These are phyloP conservation scores for Heliconius eleuchia DNA, from an alignment of 1,140 invertebrate genomes.

Conservation along the genomic window DNA sequence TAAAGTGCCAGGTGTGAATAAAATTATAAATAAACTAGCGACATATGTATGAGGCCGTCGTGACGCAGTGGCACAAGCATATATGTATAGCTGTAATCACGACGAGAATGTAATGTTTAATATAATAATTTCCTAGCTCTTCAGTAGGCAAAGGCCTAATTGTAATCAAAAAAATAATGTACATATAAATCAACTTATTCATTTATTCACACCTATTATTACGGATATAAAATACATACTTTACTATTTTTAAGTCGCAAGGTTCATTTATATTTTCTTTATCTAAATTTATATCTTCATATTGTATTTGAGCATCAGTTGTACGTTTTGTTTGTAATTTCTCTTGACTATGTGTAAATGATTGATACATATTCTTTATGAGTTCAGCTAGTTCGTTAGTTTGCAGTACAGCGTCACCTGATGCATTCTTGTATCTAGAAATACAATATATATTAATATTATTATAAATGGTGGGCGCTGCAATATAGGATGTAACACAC, in stretches of 20 bases:
- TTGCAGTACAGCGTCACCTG: slow-evolving; percentile 57
- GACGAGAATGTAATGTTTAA: no score
- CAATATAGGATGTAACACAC: not conserved
- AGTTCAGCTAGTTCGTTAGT: slow-evolving; percentile 64
- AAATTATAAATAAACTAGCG: no score
- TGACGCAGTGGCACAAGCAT: no score
- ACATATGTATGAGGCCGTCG: no score
- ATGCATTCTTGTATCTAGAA: slow-evolving; percentile 63
- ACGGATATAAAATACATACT: not conserved
- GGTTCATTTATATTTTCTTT: not conserved
- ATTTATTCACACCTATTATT: no score
- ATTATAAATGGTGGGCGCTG: not conserved
- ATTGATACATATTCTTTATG: slow-evolving; percentile 70
- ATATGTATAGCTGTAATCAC: no score
- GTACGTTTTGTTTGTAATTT: slow-evolving; percentile 42
- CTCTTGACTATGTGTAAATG: slow-evolving; percentile 58
- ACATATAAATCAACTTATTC: no score
- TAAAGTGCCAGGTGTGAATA: no score
- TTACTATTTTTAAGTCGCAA: not conserved
- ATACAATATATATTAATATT: not conserved
- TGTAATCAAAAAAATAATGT: no score
- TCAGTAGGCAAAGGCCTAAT: no score
- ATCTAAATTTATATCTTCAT: slow-evolving; percentile 13
- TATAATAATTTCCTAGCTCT: no score
- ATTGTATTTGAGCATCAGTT: slow-evolving; percentile 58